Conservation (phyloP, 2,888 invertebrate genomes). For the Gymnoscelis rufifasciata region DNA sequence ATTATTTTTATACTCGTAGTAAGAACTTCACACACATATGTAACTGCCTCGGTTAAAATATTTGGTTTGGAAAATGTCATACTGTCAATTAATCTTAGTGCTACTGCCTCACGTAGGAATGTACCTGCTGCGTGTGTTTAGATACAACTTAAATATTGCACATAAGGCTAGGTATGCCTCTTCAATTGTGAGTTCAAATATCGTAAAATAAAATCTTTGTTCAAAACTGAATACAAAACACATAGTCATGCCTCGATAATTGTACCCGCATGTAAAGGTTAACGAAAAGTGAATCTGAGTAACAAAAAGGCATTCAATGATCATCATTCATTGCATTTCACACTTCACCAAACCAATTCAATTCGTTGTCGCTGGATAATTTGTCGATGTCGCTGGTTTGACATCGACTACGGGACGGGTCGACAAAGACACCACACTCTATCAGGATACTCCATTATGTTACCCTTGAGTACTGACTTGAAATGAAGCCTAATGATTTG, state of each 20-base stretch:
- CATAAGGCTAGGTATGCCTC: no score
- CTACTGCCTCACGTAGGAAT: no score
- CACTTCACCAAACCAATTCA: slow-evolving; percentile 43
- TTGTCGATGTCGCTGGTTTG: slow-evolving; percentile 41
- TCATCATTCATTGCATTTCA: slow-evolving; percentile 9
- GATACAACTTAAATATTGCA: no score
- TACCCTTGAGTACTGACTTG: slow-evolving; percentile 3
- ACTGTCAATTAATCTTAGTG: no score
- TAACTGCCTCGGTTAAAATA: no score
- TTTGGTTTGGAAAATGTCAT: no score
- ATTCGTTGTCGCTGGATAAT: slow-evolving; percentile 46
- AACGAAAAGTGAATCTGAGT: not conserved
- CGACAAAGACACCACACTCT: slow-evolving; percentile 35
- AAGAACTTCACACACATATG: no score
- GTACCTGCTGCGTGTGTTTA: no score
- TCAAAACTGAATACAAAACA: not conserved
- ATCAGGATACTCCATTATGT: slow-evolving; percentile 28
- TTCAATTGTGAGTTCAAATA: no score
- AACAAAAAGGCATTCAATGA: not conserved
- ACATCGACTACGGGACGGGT: slow-evolving; percentile 24
- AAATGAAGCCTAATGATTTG: no score
- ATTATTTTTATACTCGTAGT: no score
- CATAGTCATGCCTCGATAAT: not conserved
- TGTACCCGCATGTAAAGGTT: not conserved
- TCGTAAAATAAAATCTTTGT: no score